Conservation (phyloP, 2,888 invertebrate genomes). For the Cryptops parisi region DNA sequence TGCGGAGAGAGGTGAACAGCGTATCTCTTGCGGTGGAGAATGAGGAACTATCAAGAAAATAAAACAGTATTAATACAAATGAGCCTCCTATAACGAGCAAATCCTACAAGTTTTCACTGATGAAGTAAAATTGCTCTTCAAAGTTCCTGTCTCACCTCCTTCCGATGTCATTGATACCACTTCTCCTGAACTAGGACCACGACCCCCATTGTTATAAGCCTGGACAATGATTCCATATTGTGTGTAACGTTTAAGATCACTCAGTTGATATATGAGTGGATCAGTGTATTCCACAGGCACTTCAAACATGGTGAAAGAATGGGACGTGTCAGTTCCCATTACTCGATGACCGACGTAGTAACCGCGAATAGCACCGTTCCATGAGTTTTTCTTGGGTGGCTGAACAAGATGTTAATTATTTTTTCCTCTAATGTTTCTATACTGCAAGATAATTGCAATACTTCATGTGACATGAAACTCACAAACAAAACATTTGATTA, state of each 20-base stretch:
- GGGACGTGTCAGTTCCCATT: background rate
- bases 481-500: background rate
- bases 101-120: background rate
- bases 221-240: slow-evolving; percentile 23
- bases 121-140: background rate
- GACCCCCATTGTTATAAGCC: slow-evolving; percentile 24
- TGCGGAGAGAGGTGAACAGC: slow-evolving; percentile 3
- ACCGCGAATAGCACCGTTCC: slow-evolving; percentile 8
- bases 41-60: slow-evolving; percentile 2
- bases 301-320: slow-evolving; percentile 5
- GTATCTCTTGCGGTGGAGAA: background rate
- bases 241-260: slow-evolving; percentile 22
- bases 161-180: slow-evolving; percentile 22
- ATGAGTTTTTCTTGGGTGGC: slow-evolving; percentile 3
- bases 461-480: too few species aligned
- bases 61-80: too few species aligned
- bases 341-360: slow-evolving; percentile 6
- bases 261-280: slow-evolving; percentile 2
- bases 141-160: slow-evolving; percentile 21
- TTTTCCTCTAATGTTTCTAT: background rate
- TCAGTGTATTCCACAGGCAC: slow-evolving; percentile 10
- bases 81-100: background rate
- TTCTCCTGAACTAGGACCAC: slow-evolving; percentile 22
- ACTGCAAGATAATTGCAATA: too few species aligned
- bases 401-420: background rate